Conservation (phyloP, 1,140 invertebrate species). For the Drosophila burlai region DNA sequence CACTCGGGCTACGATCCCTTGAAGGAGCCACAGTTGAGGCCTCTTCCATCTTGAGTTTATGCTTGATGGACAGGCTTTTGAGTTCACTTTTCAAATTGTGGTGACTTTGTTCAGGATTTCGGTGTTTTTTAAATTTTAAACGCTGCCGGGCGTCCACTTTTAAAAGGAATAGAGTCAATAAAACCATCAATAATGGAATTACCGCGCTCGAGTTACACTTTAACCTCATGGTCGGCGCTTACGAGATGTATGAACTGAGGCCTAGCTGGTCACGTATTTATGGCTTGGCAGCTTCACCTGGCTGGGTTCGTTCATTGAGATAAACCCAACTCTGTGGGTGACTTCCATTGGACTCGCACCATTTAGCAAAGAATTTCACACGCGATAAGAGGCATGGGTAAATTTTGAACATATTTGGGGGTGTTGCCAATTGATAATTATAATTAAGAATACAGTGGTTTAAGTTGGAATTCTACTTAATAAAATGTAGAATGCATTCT, state of each 20-base stretch:
- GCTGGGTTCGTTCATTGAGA: conserved; percentile 8
- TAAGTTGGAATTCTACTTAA: background rate
- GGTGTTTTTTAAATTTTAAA: conserved; percentile 21
- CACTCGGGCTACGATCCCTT: background rate
- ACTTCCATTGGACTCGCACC: conserved; percentile 23
- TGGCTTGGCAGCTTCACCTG: conserved; percentile 6
- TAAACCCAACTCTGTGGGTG: background rate
- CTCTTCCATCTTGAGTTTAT: conserved; percentile 17
- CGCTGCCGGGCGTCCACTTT: conserved; percentile 10
- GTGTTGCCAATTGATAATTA: background rate
- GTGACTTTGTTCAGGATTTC: conserved; percentile 30
- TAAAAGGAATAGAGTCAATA: background rate
- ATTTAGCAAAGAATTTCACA: conserved; percentile 34
- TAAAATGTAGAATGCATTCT: background rate
- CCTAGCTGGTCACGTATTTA: conserved; percentile 47
- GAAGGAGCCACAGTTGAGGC: background rate
- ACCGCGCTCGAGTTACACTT: conserved; percentile 6
- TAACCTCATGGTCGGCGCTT: conserved; percentile 20
- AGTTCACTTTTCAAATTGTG: conserved; percentile 27
- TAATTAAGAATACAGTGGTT: background rate
- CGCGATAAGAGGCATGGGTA: conserved; percentile 2
- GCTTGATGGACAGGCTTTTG: conserved; percentile 33
- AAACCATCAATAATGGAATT: conserved; percentile 10
- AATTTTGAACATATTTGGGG: conserved; percentile 8
- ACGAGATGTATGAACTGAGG: conserved; percentile 17